These are phyloP conservation scores for Pagetopsis macropterus DNA, from an alignment of 2,797 vertebrate genomes.

Conservation along the genomic window DNA sequence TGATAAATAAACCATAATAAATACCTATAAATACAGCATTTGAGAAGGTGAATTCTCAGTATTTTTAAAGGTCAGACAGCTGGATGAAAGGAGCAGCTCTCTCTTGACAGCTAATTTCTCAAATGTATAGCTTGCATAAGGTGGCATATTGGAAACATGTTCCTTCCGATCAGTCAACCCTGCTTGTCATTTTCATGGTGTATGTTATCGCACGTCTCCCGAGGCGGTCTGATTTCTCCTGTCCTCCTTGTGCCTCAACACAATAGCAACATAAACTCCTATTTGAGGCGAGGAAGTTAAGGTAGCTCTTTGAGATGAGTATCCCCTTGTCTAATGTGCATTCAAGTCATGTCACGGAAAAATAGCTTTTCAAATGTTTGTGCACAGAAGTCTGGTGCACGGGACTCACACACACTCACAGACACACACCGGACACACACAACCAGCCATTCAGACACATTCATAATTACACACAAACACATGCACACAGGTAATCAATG, in stretches of 20 bases:
- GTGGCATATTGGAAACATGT: conserved; percentile 68
- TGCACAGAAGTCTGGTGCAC: conserved; percentile 32
- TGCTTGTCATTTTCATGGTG: conserved; percentile 62
- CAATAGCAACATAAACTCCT: conserved; percentile 51
- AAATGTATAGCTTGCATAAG: conserved; percentile 66
- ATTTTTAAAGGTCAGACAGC: conserved; percentile 66
- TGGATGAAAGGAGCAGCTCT: conserved; percentile 55
- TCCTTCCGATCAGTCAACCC: conserved; percentile 60
- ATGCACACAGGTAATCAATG: conserved; percentile 59
- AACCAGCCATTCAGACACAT: conserved; percentile 28
- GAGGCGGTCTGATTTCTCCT: conserved; percentile 51
- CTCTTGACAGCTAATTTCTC: conserved; percentile 71
- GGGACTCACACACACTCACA: neutral
- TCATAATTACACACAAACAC: conserved; percentile 35
- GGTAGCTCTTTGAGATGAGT: conserved; percentile 57
- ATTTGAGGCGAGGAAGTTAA: conserved; percentile 55
- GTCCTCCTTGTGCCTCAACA: conserved; percentile 60
- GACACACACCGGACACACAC: conserved; percentile 19
- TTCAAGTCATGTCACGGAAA: conserved; percentile 69
- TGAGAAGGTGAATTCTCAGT: conserved; percentile 49
- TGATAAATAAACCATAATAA: conserved; percentile 71
- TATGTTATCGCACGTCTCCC: conserved; percentile 47
- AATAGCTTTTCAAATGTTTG: conserved; percentile 61
- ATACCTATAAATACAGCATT: conserved; percentile 62
- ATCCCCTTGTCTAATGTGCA: conserved; percentile 55